A percentile compares a stretch with the other conserved stretches of the same genome.
Evolutionary conservation across 2,797 vertebrate genomes (phyloP).

Genomic region (Phataginus tetradactyla): DNA sequence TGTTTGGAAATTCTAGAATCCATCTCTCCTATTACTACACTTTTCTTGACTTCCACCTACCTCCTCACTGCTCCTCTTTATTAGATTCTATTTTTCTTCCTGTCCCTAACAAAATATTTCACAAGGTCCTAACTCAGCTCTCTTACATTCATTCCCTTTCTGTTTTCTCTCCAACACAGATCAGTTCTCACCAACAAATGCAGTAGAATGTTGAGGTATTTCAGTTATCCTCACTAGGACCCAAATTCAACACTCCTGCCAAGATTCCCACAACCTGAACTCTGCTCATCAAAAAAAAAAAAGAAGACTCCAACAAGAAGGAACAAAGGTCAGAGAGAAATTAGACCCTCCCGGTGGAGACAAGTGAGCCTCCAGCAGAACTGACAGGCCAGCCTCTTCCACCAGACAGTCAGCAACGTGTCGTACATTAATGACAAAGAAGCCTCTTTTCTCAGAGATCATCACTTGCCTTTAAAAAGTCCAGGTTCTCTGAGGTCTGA

Average conservation of each 20-base stretch:
- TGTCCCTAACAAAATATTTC: background rate
- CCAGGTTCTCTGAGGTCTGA: conserved; percentile 29
- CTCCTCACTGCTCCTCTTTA: background rate
- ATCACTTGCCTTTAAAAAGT: conserved; percentile 56
- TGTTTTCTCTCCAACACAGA: background rate
- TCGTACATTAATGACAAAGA: conserved; percentile 78
- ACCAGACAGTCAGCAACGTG: conserved; percentile 58
- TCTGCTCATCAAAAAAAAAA: background rate
- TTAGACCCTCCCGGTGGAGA: conserved; percentile 64
- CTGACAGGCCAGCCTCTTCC: conserved; percentile 60
- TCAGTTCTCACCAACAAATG: background rate
- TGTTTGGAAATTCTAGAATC: background rate
- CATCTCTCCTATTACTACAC: background rate
- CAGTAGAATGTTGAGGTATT: background rate
- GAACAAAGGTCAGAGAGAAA: conserved; percentile 67
- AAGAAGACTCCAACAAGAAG: background rate
- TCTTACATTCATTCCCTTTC: background rate
- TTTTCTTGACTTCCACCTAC: background rate
- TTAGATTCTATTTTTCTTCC: conserved; percentile 16
- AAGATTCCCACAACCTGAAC: conserved; percentile 31
- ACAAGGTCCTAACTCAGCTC: conserved; percentile 26
- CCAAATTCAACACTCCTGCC: background rate
- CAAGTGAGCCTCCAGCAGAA: conserved; percentile 54
- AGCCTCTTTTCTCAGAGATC: conserved; percentile 69
- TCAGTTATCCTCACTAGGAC: background rate